Base-by-base conservation (phyloP, 2,797 vertebrate genomes). In the Sebastes cheni region DNA sequence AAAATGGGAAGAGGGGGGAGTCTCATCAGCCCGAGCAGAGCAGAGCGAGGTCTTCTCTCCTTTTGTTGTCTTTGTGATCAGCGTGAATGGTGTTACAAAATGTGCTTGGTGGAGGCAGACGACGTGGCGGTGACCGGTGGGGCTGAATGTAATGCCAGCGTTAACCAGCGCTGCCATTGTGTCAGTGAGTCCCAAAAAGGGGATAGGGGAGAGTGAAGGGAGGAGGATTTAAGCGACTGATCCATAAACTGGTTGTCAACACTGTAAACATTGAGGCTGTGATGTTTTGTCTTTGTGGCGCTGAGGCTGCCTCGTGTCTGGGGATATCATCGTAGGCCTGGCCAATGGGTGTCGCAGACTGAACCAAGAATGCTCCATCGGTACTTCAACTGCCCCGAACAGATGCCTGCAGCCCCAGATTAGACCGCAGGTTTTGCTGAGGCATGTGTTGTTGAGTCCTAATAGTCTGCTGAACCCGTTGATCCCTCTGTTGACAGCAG, bases 231-330 rank as follows among this genome's bases (percentile, higher is more conserved):
- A 18, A 22, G 46, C n/a, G 10, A 55, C 29, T 25, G 70, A 64
- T 69, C 50, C 46, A 56, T 42, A 59, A 74, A 27, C 66, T 30
- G 36, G 34, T 69, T 65, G 60, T 75, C 39, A 72, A 39, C 67
- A 20, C 0, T 10, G 27, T 58, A 9, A 72, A 70, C 72, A 59
- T 52, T 22, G 36, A 65, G 52, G 54, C 72, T 65, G 42, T 20
- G 23, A 52, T 65, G 67, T 71, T 76, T 72, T 67, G 55, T 72
- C 73, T 81, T 66, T 2, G 79, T 32, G 73, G 14, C 11, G 23
- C 42, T 2, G 39, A 67, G 55, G 67, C 67, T 39, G 42, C 74
- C 22, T 16, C 39, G 32, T 61, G 55, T 77, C 68, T 66, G 39
- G 20, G 13, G 6, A 67, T 60, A 61, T 77, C 32, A 67, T 46